phyloP scores from a whole-genome alignment of 2,888 invertebrate species.

The Shargacucullia verbasci region DNA sequence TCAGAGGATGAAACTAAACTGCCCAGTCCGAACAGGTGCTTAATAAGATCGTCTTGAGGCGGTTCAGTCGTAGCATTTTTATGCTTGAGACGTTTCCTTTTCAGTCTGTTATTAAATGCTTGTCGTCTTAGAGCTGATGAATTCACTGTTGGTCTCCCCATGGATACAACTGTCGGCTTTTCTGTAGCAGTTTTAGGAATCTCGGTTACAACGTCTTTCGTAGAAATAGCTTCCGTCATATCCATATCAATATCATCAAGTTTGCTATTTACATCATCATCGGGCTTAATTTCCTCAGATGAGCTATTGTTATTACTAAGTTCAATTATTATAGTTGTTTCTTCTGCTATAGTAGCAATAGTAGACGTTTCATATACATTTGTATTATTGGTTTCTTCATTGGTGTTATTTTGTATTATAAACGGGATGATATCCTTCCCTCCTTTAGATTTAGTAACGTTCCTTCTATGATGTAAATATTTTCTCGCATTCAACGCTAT shows the following conservation, averaged over 20 bases:
- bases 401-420: constrained; percentile 63
- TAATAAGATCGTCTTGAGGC: constrained; percentile 72
- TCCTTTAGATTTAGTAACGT: constrained; percentile 72
- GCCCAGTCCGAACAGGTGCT: constrained; percentile 75
- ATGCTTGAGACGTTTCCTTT: constrained; percentile 77
- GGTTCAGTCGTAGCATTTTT: constrained; percentile 78
- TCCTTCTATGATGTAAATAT: constrained; percentile 72
- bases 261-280: constrained; percentile 34
- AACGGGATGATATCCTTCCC: constrained; percentile 72
- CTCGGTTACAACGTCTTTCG: constrained; percentile 54
- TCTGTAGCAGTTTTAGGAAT: constrained; percentile 54
- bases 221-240: constrained; percentile 46
- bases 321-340: constrained; percentile 38
- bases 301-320: constrained; percentile 12
- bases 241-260: constrained; percentile 54
- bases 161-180: constrained; percentile 59
- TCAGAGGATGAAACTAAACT: constrained; percentile 82
- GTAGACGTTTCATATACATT: constrained; percentile 59
- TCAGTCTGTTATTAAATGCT: constrained; percentile 76
- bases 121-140: constrained; percentile 72
- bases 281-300: constrained; percentile 42
- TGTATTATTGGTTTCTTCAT: constrained; percentile 54
- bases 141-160: constrained; percentile 63
- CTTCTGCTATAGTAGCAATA: constrained; percentile 33
- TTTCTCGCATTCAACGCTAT: constrained; percentile 73